Evolutionary conservation across 2,113 vertebrate species (phyloP), one percentile per base, ranked within the genome.

Genomic region (Ceyx melanurus): DNA sequence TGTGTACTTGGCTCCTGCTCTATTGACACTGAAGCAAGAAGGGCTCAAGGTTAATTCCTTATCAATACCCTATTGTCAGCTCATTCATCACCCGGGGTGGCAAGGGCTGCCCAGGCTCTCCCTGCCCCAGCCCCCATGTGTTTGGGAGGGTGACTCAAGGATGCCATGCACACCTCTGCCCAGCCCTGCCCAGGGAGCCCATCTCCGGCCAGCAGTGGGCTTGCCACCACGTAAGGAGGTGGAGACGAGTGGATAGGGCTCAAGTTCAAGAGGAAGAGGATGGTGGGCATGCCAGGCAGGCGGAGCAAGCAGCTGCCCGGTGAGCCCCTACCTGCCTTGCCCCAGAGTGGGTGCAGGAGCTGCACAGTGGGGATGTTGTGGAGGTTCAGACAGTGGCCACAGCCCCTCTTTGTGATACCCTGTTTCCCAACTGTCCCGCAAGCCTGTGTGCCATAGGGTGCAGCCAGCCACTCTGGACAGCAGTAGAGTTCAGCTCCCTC

Each of bases 31-130:
- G 91, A 93, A 95, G 97, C 97, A 96, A 97, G 93, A 96, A 95
- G 97, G 97, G 96, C 97, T 98, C 97, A 97, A 97, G 98, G 97
- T 98, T 98, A 98, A 98, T 98, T 98, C 97, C 97, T 97, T 98
- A 98, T 98, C 82, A 98, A 98, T 98, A 98, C 56, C 90, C 83
- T 94, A 97, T 97, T 97, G 98, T 97, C 98, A 98, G 97, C 96
- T 97, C 98, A 96, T 98, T 96, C 97, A 98, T 98, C 98, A 96
- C 29, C 74, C n/a, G 0, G 17, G 2, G 57, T 84, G 84, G 91
- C 75, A 84, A 46, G 72, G 37, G 60, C 90, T 91, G 81, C 81
- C 77, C 73, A 29, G 40, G 79, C 67, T 80, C 60, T 48, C 51
- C 67, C 67, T 79, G 31, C 15, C 58, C 50, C 67, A 60, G 35